Base-by-base conservation (phyloP, 1,140 invertebrate species). In the Helicorthomorpha holstii region DNA sequence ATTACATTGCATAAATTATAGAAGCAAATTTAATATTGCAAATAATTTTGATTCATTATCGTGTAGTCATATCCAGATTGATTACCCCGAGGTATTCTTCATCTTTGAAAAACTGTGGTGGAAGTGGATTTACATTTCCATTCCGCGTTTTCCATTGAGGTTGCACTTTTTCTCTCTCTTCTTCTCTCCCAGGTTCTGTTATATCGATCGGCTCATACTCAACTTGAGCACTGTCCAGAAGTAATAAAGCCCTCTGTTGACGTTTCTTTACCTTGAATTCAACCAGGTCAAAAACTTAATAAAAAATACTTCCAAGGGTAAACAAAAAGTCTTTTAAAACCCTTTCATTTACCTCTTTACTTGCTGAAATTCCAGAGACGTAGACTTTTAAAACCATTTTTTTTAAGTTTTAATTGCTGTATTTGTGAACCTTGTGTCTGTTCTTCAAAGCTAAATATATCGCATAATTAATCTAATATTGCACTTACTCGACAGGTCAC, bases 81-180 rank as follows among this genome's bases (percentile, higher is more conserved):
- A 3, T 75, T 75, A 92, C 89, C 61, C 91, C 91, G 66, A 89
- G 93, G 64, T 95, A 95, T 54, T 84, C 78, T 27, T 83, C 80
- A 54, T 88, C 88, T 63, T 89, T 89, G 64, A 95, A 97, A 57
- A 97, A 76, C 70, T 96, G 92, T 50, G 92, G 92, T 48, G 90
- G 89, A 57, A 93, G 68, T 24, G 87, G 79, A 56, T 78, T 74
- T 62, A 79, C 79, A 26, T 73, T 78, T 25, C 66, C 63, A 34
- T 34, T 34, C 7, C 16, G 7, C 29, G 29, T 34, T 53, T 61
- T 58, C 48, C 81, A 76, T 58, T 81, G 88, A 57, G 78, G 77
- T 67, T 91, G 83, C 88, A 97, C 94, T 62, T 87, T 87, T 59
- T 90, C 85, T 68, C 88, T 89, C 46, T 88, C 81, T 48, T 77